These are phyloP conservation scores for Castor canadensis DNA, from an alignment of 2,113 vertebrate genomes.

Conservation along the genomic window DNA sequence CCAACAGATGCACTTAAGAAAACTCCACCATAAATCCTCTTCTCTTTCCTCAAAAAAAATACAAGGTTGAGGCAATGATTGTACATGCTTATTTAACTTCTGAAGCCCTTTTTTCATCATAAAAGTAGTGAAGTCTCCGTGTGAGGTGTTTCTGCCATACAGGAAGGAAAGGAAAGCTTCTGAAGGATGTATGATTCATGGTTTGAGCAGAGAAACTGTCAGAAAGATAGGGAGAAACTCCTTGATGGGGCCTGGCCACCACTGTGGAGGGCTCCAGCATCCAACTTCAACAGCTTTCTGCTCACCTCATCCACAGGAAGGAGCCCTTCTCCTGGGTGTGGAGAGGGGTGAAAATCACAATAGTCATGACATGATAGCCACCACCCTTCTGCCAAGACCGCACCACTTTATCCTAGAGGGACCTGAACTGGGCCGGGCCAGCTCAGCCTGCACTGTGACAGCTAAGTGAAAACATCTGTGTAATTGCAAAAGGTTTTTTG, in stretches of 20 bases:
- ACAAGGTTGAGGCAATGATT: neutral
- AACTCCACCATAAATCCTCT: neutral
- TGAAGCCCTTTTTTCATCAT: constrained; percentile 52
- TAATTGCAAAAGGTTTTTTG: constrained; percentile 89
- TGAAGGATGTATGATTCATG: neutral
- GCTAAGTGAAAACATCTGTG: constrained; percentile 71
- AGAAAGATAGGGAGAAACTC: neutral
- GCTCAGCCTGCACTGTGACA: neutral
- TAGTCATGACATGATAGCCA: neutral
- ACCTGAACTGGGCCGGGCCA: neutral
- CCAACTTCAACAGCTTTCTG: neutral
- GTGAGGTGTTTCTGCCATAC: constrained; percentile 45
- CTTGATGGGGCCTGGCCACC: neutral
- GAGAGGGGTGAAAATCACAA: neutral
- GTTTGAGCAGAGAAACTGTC: neutral
- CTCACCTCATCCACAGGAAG: neutral
- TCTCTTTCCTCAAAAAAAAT: constrained; percentile 20
- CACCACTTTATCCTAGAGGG: neutral
- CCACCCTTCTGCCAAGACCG: neutral
- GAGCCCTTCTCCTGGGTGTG: neutral
- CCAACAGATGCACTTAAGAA: neutral
- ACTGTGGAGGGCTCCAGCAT: neutral
- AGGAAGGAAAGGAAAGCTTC: constrained; percentile 30
- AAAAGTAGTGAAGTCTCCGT: constrained; percentile 22
- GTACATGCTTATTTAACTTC: constrained; percentile 18